Base-by-base conservation (phyloP, 2,797 vertebrate species). In the Poeciliopsis gracilis region DNA sequence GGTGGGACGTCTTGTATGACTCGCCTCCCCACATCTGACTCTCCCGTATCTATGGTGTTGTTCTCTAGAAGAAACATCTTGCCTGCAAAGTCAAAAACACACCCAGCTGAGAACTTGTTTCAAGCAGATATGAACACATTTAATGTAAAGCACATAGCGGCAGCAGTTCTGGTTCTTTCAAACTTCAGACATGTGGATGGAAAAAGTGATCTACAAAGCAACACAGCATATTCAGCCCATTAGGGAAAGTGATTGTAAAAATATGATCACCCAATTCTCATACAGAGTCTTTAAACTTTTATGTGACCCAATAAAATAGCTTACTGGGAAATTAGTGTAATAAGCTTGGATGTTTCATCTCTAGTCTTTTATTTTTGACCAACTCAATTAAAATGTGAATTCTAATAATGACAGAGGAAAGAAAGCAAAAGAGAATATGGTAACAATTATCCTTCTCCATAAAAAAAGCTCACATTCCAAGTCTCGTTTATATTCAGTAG, bases 21-120 rank as follows among this genome's bases (percentile, higher is more conserved):
- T 95, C 97, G 93, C 88, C 96, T 95, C 33, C 98, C 98, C 92
- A 99, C 96, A 71, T 99, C 98, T 89, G 99, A 96, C 93, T 99
- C 97, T 85, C 98, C 98, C 9, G 95, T 98, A 94, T 99, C 98
- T 90, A 99, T 98, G 85, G 97, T 98, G 95, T 98, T 99, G 93
- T 99, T 99, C 95, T 99, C 98, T 91, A 97, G 96, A 77, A 96
- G 94, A 93, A 97, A 96, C 93, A 97, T 95, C 96, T 98, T 99
- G 89, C 97, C 98, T 98, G 91, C 63, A 88, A 47, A 86, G 6
- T 78, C 11, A 81, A 9, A 81, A 75, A 75, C 28, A 77, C n/a
- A 55, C 12, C 38, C 51, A 13, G 23, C 61, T 75, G 38, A 76
- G 23, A 57, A 45, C 28, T 18, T 11, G 8, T 13, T 70, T 43